Base-by-base conservation (phyloP, 2,888 invertebrate species). In the Sylvicola fuscatus region DNA sequence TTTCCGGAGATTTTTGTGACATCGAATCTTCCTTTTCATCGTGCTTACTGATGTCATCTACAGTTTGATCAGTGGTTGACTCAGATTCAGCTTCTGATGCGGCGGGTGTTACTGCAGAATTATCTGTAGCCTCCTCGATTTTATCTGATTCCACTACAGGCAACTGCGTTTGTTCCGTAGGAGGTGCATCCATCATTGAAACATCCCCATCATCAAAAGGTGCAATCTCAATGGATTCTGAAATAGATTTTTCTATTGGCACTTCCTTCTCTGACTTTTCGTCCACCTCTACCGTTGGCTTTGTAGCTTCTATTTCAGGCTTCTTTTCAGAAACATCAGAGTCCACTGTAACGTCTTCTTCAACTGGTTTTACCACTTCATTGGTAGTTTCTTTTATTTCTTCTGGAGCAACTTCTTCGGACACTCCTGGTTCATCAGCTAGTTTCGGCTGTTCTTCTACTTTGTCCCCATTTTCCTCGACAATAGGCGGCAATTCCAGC, bases 321-420 rank as follows among this genome's bases (percentile, higher is more conserved):
- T n/a, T n/a, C n/a, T n/a, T 17, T 36, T 12, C 14, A 5, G 30
- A 11, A 30, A 14, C 31, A 2, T 14, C 32, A 32, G 31, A 31
- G 2, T 14, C 27, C n/a, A 13, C n/a, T n/a, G 13, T 14, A 5
- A 28, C 31, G 13, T 30, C 15, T 6, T 33, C 33, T 12, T 37
- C 29, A 14, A 28, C 33, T 2, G 37, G 37, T 17, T 21, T 37
- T 16, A 29, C 37, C 27, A 33, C 33, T 17, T 4, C 21, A 6
- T 37, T 33, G 4, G 32, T 33, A 33, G 29, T 33, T 21, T 37
- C 33, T 14, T 32, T 32, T 10, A 27, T 15, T 21, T 38, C 34
- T 32, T 35, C 38, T 7, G 32, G 27, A 28, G 37, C 27, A 15
- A 33, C 37, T 14, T 33, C 33, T 8, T 29, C 28, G 3, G 16